Evolutionary conservation across 2,888 invertebrate species (phyloP), one percentile per base, ranked within the genome.

Genomic region (Zeuzera pyrina): DNA sequence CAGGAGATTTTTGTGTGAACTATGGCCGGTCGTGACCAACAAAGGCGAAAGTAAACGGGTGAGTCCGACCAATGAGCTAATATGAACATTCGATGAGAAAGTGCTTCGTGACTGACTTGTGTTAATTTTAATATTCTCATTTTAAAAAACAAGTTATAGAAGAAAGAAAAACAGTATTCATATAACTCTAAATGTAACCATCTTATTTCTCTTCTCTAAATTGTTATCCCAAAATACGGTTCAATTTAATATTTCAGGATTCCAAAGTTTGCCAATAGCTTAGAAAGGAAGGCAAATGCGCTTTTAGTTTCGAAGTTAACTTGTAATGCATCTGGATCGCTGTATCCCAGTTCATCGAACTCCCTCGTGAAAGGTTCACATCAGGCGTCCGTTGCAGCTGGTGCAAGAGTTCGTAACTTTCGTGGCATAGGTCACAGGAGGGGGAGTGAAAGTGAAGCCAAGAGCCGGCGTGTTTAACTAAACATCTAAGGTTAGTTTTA

Each of bases 1-100:
- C 19, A 19, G 6, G 19, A 5, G 19, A 19, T 19, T 19, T 7
- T 12, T 8, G n/a, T 44, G 48, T 60, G 63, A 62, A 65, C 61
- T 64, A 57, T 62, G 56, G 37, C 54, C 47, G 41, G 49, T 57
- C 62, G 63, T 65, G 68, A 58, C 49, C 54, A 53, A 34, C 45
- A 48, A 49, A 47, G 46, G 57, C 50, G 62, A 67, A 64, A 67
- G 66, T 66, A 59, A 59, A 53, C 51, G 35, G 49, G 41, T 41
- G 41, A 47, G 52, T 43, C 43, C 40, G 42, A 53, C 47, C 49
- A 43, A 42, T 56, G 49, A 48, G 47, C 48, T 55, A 59, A 60
- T 52, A 54, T 47, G 49, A 47, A 43, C 40, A 41, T 45, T 43
- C 39, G 25, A 42, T 43, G 50, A 43, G 60, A 62, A 59, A 62